A percentile compares a stretch with the other conserved stretches of the same genome.
These are phyloP conservation scores for Entomobrya multifasciata DNA, from an alignment of 2,888 invertebrate species.

Conservation along the genomic window DNA sequence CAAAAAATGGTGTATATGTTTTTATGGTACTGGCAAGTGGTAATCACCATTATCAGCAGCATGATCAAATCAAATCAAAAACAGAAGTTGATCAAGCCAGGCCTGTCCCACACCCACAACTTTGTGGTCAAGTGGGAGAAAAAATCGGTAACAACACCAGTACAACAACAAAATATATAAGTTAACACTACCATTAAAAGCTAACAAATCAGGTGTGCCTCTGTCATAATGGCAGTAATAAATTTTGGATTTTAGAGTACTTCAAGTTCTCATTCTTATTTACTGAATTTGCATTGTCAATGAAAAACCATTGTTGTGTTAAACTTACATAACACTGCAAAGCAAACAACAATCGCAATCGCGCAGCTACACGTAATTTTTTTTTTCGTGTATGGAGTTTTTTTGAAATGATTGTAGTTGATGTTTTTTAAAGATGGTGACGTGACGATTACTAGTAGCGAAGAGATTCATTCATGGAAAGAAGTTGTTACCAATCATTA, in stretches of 20 bases:
- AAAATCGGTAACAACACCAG: conserved; percentile 17
- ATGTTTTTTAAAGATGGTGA: too few species aligned
- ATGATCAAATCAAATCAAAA: conserved; percentile 44
- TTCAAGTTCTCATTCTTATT: background rate
- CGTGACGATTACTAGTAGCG: too few species aligned
- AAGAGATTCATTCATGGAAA: conserved; percentile 28
- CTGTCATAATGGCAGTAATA: conserved; percentile 2
- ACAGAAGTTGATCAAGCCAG: conserved; percentile 40
- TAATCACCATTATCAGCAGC: conserved; percentile 7
- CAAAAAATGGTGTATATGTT: background rate
- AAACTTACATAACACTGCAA: too few species aligned
- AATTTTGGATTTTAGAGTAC: background rate
- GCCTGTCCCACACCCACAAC: conserved; percentile 46
- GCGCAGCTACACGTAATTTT: too few species aligned
- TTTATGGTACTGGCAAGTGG: background rate
- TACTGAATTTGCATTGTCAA: background rate
- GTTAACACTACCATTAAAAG: conserved; percentile 1
- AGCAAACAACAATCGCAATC: too few species aligned
- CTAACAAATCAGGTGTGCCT: conserved; percentile 32
- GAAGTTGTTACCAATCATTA: conserved; percentile 15
- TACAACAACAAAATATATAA: background rate
- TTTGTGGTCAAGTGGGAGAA: background rate
- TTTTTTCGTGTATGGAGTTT: too few species aligned
- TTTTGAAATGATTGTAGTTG: too few species aligned
- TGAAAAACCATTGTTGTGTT: background rate